These are phyloP conservation scores for Cataglyphis livida DNA, from an alignment of 2,888 invertebrate species.

Conservation along the genomic window DNA sequence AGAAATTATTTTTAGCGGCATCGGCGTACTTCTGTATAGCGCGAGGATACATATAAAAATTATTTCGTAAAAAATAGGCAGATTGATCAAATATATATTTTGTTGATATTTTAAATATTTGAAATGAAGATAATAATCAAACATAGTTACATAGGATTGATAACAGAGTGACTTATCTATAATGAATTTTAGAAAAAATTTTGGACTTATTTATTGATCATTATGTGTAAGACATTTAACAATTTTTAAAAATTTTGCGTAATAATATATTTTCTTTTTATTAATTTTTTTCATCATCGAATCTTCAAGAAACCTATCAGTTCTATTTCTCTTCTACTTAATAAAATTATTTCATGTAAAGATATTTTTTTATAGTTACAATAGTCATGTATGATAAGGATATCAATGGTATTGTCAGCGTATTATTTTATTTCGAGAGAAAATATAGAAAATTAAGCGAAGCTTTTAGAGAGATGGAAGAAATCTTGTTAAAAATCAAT, in stretches of 20 bases:
- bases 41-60: slow-evolving; percentile 12
- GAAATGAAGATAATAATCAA: slow-evolving; percentile 8
- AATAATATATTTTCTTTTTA: neutral
- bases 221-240: neutral
- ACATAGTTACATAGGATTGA: neutral
- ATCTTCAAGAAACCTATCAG: neutral
- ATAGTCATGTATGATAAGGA: neutral
- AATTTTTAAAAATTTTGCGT: neutral
- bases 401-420: neutral
- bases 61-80: slow-evolving; percentile 31
- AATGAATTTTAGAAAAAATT: neutral
- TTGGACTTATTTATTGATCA: neutral
- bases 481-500: neutral
- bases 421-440: neutral
- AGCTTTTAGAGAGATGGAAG: too few species aligned
- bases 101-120: slow-evolving; percentile 4
- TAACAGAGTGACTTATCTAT: neutral
- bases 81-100: neutral
- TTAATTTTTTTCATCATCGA: neutral
- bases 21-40: neutral
- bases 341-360: neutral
- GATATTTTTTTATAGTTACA: neutral
- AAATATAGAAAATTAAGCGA: neutral
- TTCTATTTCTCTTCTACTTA: neutral
- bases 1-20: slow-evolving; percentile 22